phyloP scores from a whole-genome alignment of 2,888 invertebrate species.

The Drosophila aldrichi region DNA sequence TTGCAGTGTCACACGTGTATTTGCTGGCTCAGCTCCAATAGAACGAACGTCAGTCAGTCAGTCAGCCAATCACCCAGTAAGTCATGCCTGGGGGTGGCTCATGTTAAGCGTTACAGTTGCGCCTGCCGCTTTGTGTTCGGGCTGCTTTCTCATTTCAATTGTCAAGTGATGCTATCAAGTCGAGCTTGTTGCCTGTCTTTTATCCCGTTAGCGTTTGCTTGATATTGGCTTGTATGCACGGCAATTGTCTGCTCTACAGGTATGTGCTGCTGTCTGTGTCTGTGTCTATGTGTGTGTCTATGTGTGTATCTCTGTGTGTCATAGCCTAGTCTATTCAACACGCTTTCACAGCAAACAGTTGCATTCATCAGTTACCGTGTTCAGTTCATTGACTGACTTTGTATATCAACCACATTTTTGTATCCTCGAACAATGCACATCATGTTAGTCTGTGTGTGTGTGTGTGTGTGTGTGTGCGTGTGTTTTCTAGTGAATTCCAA shows the following conservation, averaged over 20 bases:
- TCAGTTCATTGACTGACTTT: slow-evolving; percentile 64
- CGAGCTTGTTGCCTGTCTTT: slow-evolving; percentile 38
- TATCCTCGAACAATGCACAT: slow-evolving; percentile 50
- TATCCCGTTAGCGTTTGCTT: slow-evolving; percentile 28
- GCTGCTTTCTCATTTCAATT: slow-evolving; percentile 65
- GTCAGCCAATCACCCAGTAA: background rate
- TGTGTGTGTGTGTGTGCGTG: slow-evolving; percentile 8
- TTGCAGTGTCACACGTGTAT: slow-evolving; percentile 11
- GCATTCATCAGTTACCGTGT: slow-evolving; percentile 46
- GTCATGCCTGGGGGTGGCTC: slow-evolving; percentile 8
- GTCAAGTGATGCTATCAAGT: slow-evolving; percentile 66
- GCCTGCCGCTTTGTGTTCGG: slow-evolving; percentile 25
- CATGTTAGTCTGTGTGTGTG: background rate
- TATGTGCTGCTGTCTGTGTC: slow-evolving; percentile 10
- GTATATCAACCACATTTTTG: slow-evolving; percentile 29
- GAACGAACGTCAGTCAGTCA: background rate
- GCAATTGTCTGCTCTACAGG: slow-evolving; percentile 43
- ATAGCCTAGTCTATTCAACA: slow-evolving; percentile 41
- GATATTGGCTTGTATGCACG: slow-evolving; percentile 39
- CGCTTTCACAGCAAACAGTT: slow-evolving; percentile 60
- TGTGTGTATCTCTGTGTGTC: slow-evolving; percentile 1
- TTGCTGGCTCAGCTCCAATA: background rate
- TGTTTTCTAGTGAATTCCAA: slow-evolving; percentile 23
- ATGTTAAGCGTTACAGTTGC: slow-evolving; percentile 8
- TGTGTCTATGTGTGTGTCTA: background rate